Evolutionary conservation across 2,113 vertebrate genomes (phyloP).

Genomic region (Catharus fuscescens): DNA sequence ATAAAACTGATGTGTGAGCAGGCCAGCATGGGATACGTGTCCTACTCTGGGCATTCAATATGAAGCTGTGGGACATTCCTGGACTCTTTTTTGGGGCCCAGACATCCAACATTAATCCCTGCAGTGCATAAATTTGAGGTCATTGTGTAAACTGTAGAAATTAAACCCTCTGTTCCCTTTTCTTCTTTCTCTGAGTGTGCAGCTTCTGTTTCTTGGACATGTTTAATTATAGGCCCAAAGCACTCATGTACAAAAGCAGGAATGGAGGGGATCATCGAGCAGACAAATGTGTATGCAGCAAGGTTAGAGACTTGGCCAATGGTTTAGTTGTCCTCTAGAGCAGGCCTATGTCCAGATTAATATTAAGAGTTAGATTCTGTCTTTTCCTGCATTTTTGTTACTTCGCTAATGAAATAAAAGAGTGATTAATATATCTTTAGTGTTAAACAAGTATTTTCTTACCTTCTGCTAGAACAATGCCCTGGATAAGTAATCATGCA

Average conservation of each 20-base stretch:
- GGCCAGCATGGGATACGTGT: not conserved
- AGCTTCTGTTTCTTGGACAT: not conserved
- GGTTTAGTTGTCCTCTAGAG: not conserved
- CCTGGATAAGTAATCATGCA: not conserved
- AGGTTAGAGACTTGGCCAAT: not conserved
- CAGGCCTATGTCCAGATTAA: not conserved
- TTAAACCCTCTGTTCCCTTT: not conserved
- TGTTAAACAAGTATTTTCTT: not conserved
- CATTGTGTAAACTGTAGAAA: not conserved
- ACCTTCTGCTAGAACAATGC: not conserved
- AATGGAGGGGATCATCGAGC: not conserved
- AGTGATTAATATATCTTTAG: not conserved
- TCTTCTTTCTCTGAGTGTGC: not conserved
- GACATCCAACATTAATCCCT: not conserved
- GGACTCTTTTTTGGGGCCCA: not conserved
- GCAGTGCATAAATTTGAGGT: not conserved
- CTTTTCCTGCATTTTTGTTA: not conserved
- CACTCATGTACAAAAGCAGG: not conserved
- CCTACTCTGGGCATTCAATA: not conserved
- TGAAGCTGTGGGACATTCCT: not conserved
- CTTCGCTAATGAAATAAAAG: not conserved
- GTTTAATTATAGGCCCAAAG: not conserved
- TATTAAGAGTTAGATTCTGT: not conserved
- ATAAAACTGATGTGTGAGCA: not conserved
- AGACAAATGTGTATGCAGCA: not conserved